A percentile compares a stretch with the other conserved stretches of the same genome.
Conservation (phyloP, 2,797 vertebrate genomes). For the Neomorphus geoffroyi region DNA sequence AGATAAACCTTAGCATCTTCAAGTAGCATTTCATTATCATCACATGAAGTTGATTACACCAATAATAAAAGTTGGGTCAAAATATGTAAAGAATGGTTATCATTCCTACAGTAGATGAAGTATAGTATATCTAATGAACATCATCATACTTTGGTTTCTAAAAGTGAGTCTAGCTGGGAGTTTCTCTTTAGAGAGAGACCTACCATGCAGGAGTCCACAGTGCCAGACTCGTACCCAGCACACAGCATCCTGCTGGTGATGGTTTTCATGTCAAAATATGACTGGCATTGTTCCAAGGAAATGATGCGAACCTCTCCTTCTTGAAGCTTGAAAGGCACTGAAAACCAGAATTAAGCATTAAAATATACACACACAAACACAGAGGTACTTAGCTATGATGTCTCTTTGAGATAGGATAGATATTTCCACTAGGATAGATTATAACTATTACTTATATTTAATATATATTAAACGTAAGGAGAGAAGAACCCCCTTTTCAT, state of each 20-base stretch:
- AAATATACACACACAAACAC: neutral
- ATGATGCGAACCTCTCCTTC: slow-evolving; percentile 95
- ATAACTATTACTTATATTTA: neutral
- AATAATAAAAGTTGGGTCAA: neutral
- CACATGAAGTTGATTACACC: neutral
- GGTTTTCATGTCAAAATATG: slow-evolving; percentile 95
- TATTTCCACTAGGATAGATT: neutral
- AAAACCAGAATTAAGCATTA: neutral
- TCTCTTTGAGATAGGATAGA: neutral
- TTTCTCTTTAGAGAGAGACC: neutral
- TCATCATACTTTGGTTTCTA: neutral
- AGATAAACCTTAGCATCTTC: neutral
- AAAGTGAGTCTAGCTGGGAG: neutral
- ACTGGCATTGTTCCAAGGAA: slow-evolving; percentile 89
- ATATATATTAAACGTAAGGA: neutral
- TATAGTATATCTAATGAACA: neutral
- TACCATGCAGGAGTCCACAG: slow-evolving; percentile 96
- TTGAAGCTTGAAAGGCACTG: slow-evolving; percentile 97
- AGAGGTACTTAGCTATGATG: neutral
- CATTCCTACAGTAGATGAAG: neutral
- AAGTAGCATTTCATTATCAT: neutral
- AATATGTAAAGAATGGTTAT: neutral
- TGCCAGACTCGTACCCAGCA: slow-evolving; percentile 92
- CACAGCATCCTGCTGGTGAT: slow-evolving; percentile 95
- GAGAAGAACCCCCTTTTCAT: neutral